A percentile compares a stretch with the other conserved stretches of the same genome.
phyloP scores from a whole-genome alignment of 2,888 invertebrate genomes.

The Lepidocyrtoides sp. region DNA sequence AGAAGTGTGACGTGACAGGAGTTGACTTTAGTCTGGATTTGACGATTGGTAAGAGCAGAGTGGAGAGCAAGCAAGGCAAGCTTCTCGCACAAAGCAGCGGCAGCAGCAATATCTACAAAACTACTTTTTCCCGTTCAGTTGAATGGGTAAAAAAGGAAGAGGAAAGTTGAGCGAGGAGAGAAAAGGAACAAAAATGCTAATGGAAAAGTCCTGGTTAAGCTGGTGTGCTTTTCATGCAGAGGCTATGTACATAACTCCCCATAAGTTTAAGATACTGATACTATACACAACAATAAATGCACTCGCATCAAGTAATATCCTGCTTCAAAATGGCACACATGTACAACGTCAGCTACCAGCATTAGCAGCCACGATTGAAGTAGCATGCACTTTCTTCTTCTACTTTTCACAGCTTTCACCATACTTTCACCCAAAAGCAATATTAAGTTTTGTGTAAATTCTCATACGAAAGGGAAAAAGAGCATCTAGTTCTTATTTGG shows the following conservation, averaged over 20 bases:
- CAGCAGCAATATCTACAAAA: background rate
- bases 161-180: slow-evolving; percentile 53
- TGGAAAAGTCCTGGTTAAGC: slow-evolving; percentile 7
- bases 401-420: background rate
- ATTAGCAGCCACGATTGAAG: background rate
- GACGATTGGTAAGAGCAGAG: slow-evolving; percentile 66
- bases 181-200: slow-evolving; percentile 31
- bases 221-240: slow-evolving; percentile 6
- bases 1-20: slow-evolving; percentile 61
- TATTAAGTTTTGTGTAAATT: background rate
- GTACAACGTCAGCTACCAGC: slow-evolving; percentile 26
- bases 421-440: slow-evolving; percentile 2
- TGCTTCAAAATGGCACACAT: slow-evolving; percentile 3
- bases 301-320: background rate
- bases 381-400: background rate
- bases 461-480: background rate
- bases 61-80: slow-evolving; percentile 21
- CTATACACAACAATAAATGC: background rate
- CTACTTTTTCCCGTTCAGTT: background rate
- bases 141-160: slow-evolving; percentile 4
- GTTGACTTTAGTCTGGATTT: slow-evolving; percentile 75
- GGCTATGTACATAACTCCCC: too few relatives aligned
- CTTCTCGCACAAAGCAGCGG: too few relatives aligned
- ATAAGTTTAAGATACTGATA: background rate
- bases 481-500: background rate